phyloP scores from a whole-genome alignment of 2,888 invertebrate genomes.

The Amaurobius ferox region DNA sequence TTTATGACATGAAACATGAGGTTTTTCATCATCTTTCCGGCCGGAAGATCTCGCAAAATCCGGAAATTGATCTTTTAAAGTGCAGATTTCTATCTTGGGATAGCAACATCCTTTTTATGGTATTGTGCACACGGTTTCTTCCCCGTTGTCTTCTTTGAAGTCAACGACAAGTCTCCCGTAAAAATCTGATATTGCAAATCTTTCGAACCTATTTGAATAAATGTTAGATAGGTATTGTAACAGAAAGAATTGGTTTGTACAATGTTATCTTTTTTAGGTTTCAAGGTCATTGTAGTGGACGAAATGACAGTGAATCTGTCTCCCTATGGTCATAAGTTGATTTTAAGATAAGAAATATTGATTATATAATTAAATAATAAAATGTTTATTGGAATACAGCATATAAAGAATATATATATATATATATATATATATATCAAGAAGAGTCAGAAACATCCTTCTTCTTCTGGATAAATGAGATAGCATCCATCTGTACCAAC shows the following conservation, averaged over 20 bases:
- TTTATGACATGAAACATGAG: constrained; percentile 16
- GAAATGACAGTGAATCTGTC: too few relatives aligned
- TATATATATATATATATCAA: too few relatives aligned
- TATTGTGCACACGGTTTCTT: constrained; percentile 6
- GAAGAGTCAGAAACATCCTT: too few relatives aligned
- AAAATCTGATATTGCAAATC: background rate
- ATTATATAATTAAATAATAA: too few relatives aligned
- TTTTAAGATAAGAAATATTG: too few relatives aligned
- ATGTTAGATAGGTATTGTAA: background rate
- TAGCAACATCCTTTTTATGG: background rate
- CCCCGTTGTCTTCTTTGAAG: background rate
- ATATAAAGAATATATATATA: too few relatives aligned
- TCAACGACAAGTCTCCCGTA: background rate
- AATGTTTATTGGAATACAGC: too few relatives aligned
- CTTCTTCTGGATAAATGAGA: too few relatives aligned
- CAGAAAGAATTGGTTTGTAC: background rate
- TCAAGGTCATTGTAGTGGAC: background rate
- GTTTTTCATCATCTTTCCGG: constrained; percentile 22
- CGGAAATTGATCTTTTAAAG: constrained; percentile 55
- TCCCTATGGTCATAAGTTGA: too few relatives aligned
- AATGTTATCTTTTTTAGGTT: background rate
- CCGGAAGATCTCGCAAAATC: constrained; percentile 31
- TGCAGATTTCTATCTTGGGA: constrained; percentile 15
- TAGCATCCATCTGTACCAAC: too few relatives aligned
- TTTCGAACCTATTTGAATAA: background rate